These are phyloP conservation scores for Aurelia aurita complex sp. Pacific DNA, from an alignment of 30 jellyfish, hydroid and myxozoan genomes.

Conservation along the genomic window DNA sequence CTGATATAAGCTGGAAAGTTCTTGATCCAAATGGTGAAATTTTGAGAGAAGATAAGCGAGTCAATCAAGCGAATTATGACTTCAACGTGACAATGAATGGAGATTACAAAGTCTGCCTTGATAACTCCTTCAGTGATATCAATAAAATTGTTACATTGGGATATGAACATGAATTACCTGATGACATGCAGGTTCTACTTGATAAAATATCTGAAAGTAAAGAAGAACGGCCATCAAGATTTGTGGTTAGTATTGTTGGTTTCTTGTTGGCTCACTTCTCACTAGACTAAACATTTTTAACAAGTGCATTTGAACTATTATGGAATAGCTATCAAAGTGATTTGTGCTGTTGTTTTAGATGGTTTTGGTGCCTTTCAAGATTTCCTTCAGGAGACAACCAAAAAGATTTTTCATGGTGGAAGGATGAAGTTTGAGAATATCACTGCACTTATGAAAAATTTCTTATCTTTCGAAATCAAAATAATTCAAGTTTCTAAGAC, in stretches of 20 bases:
- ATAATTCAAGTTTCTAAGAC: too few relatives aligned
- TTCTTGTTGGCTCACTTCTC: neutral
- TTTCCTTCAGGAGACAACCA: too few relatives aligned
- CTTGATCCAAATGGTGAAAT: conserved; percentile 35
- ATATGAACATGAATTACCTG: conserved; percentile 4
- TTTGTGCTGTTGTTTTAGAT: too few relatives aligned
- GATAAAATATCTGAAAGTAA: neutral
- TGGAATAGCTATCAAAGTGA: too few relatives aligned
- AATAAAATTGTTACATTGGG: conserved; percentile 23
- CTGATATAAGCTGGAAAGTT: conserved; percentile 28
- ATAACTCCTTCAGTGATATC: conserved; percentile 33
- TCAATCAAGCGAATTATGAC: neutral
- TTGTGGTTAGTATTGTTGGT: conserved; percentile 13
- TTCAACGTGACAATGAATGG: conserved; percentile 35
- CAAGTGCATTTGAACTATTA: too few relatives aligned
- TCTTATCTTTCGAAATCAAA: too few relatives aligned
- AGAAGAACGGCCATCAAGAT: conserved; percentile 3
- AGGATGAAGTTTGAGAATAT: too few relatives aligned
- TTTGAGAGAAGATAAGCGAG: neutral
- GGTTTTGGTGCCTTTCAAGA: too few relatives aligned
- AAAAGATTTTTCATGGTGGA: too few relatives aligned
- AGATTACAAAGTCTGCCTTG: conserved; percentile 29
- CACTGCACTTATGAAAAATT: too few relatives aligned
- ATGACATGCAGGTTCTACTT: conserved; percentile 12
- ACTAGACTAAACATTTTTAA: too few relatives aligned